Conservation (phyloP, 2,113 vertebrate genomes). For the Apteryx owenii region DNA sequence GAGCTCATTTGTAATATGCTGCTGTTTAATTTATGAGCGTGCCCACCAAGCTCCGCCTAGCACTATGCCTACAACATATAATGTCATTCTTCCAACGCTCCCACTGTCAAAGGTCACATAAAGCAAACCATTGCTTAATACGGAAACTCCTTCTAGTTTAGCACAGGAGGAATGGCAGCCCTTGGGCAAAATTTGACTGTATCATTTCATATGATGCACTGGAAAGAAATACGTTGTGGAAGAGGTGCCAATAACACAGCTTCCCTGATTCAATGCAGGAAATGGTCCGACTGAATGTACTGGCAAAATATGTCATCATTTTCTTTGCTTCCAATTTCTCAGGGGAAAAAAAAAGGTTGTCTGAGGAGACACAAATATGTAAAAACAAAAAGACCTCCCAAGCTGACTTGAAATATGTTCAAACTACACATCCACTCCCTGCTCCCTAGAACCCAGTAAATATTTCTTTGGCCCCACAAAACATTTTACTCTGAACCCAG, state of each 20-base stretch:
- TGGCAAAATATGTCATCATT: neutral
- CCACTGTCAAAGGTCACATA: neutral
- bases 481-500: constrained; percentile 53
- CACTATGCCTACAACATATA: neutral
- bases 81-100: neutral
- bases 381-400: constrained; percentile 65
- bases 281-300: neutral
- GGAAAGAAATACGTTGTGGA: neutral
- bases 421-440: constrained; percentile 47
- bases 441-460: constrained; percentile 60
- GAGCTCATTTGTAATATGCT: constrained; percentile 3
- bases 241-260: neutral
- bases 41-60: neutral
- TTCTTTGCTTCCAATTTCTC: neutral
- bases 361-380: constrained; percentile 42
- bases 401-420: constrained; percentile 55
- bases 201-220: neutral
- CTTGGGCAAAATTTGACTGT: neutral
- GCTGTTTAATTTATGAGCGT: neutral
- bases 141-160: neutral
- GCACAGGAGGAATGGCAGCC: neutral
- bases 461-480: constrained; percentile 55
- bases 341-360: neutral
- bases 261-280: neutral
- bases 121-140: neutral